phyloP scores from a whole-genome alignment of 2,113 vertebrate species.

The Calypte anna region DNA sequence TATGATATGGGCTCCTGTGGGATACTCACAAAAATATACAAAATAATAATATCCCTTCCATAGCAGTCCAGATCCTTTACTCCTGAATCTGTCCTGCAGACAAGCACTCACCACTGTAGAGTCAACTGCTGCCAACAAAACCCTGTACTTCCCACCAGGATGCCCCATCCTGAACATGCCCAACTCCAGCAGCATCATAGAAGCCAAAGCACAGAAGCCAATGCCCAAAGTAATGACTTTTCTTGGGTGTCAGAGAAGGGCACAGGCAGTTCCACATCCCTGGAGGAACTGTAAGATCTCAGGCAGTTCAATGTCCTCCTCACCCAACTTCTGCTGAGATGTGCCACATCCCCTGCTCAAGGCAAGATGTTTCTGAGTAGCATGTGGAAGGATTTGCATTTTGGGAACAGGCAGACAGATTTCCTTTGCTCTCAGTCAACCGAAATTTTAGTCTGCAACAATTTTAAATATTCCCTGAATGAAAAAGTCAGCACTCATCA shows the following conservation, averaged over 20 bases:
- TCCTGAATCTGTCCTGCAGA: neutral
- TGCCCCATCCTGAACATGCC: neutral
- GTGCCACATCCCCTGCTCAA: accelerated
- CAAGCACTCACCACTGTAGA: neutral
- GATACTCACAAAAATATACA: neutral
- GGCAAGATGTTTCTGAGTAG: accelerated
- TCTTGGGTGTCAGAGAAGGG: neutral
- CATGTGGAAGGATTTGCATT: neutral
- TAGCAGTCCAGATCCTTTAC: neutral
- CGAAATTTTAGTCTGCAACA: neutral
- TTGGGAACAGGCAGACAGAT: neutral
- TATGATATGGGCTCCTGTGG: neutral
- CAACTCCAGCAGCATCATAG: accelerated
- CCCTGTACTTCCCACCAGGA: accelerated
- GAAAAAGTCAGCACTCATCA: neutral
- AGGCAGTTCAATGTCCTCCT: neutral
- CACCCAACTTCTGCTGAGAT: accelerated
- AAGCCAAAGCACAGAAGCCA: accelerated
- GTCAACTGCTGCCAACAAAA: neutral
- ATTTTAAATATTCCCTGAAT: neutral
- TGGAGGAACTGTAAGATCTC: neutral
- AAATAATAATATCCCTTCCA: neutral
- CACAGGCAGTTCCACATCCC: neutral
- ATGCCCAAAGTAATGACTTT: neutral
- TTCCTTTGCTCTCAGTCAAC: neutral